These are phyloP conservation scores for Helicorthomorpha holstii DNA, from an alignment of 1,140 invertebrate species.

Conservation along the genomic window DNA sequence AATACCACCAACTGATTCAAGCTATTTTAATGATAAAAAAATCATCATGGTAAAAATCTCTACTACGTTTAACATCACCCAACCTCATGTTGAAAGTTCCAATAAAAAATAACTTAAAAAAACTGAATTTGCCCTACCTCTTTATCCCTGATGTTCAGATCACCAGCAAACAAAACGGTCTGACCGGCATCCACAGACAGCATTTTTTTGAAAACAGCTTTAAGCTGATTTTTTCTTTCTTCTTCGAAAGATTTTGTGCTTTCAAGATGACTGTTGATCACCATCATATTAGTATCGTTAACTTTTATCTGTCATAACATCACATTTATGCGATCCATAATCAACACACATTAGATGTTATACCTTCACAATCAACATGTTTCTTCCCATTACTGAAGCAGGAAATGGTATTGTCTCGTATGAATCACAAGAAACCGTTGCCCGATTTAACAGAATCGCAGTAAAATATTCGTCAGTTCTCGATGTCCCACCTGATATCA, in stretches of 20 bases:
- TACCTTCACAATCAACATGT: slow-evolving; percentile 30
- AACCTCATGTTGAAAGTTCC: not conserved
- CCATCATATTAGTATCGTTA: slow-evolving; percentile 25
- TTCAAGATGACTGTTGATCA: slow-evolving; percentile 41
- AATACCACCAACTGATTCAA: slow-evolving; percentile 25
- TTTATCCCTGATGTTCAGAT: slow-evolving; percentile 39
- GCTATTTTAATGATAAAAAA: slow-evolving; percentile 19
- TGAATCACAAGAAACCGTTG: slow-evolving; percentile 25
- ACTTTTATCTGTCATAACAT: slow-evolving; percentile 25
- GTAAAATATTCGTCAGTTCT: slow-evolving; percentile 28
- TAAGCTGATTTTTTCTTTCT: slow-evolving; percentile 31
- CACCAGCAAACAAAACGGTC: slow-evolving; percentile 38
- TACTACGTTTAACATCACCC: not conserved
- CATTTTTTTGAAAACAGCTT: slow-evolving; percentile 25
- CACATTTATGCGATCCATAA: not conserved
- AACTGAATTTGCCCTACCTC: slow-evolving; percentile 26
- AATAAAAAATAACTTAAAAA: not conserved
- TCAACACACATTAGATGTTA: slow-evolving; percentile 3
- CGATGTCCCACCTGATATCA: slow-evolving; percentile 17
- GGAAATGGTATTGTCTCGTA: slow-evolving; percentile 28
- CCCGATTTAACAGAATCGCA: slow-evolving; percentile 29
- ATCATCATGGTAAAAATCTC: not conserved
- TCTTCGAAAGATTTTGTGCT: slow-evolving; percentile 31
- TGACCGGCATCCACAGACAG: slow-evolving; percentile 17
- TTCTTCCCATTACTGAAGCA: slow-evolving; percentile 32